Conservation (phyloP, 2,113 vertebrate species). For the Melospiza georgiana region DNA sequence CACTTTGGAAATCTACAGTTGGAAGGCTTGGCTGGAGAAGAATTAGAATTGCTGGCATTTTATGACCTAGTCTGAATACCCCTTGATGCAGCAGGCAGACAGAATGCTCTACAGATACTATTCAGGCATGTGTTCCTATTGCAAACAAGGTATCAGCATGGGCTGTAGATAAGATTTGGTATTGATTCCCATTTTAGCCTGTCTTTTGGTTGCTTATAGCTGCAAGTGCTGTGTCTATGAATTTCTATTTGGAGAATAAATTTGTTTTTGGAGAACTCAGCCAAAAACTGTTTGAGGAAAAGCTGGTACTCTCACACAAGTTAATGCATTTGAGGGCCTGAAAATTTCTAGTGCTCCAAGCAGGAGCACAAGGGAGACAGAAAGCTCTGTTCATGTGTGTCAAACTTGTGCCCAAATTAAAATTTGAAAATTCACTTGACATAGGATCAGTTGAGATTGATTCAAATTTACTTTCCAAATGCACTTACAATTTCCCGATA, state of each 20-base stretch:
- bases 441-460: neutral
- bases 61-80: neutral
- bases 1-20: constrained; percentile 24
- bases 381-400: neutral
- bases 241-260: neutral
- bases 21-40: constrained; percentile 32
- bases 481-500: neutral
- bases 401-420: neutral
- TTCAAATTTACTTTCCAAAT: neutral
- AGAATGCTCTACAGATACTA: neutral
- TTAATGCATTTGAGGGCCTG: neutral
- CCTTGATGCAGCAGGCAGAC: neutral
- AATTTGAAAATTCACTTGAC: neutral
- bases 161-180: neutral
- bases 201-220: neutral
- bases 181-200: neutral
- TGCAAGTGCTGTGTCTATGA: neutral
- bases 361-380: neutral
- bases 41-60: neutral
- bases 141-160: neutral
- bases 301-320: neutral
- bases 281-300: neutral
- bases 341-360: neutral
- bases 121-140: neutral
- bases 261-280: neutral